Conservation (phyloP, 37 sponge, comb jelly and placozoan species). For the Aplysina aerophoba region DNA sequence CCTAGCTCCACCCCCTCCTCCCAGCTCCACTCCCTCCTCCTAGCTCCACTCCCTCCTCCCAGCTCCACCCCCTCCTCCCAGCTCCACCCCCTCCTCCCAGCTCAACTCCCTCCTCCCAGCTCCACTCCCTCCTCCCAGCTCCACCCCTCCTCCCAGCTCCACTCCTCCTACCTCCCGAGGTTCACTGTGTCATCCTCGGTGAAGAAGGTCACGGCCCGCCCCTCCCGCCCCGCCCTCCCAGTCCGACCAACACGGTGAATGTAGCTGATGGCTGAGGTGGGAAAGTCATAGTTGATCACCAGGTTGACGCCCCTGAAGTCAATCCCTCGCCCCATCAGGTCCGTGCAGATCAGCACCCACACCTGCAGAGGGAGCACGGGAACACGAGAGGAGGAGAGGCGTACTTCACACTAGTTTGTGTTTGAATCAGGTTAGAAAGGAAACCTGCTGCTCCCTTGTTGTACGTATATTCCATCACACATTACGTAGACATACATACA, state of each 20-base stretch:
- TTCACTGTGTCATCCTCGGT: slow-evolving; percentile 86
- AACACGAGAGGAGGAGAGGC: no score
- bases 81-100: neutral
- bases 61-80: neutral
- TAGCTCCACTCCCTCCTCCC: no score
- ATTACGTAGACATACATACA: slow-evolving; percentile 2
- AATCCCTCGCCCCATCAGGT: slow-evolving; percentile 92
- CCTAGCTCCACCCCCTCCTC: slow-evolving; percentile 67
- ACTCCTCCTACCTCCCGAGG: slow-evolving; percentile 85
- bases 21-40: neutral
- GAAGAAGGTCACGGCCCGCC: slow-evolving; percentile 93
- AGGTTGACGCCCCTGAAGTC: slow-evolving; percentile 97
- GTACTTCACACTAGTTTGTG: no score
- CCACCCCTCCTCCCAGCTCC: no score
- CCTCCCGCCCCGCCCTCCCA: slow-evolving; percentile 92
- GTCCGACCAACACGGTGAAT: slow-evolving; percentile 98
- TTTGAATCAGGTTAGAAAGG: neutral
- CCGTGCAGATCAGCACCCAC: slow-evolving; percentile 90
- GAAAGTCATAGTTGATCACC: slow-evolving; percentile 97
- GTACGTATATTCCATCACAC: neutral
- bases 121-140: no score
- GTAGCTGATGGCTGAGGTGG: slow-evolving; percentile 88
- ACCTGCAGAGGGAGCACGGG: slow-evolving; percentile 43
- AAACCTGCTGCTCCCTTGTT: neutral
- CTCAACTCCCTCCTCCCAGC: no score